phyloP scores from a whole-genome alignment of 2,797 vertebrate species.

The Lateolabrax maculatus region DNA sequence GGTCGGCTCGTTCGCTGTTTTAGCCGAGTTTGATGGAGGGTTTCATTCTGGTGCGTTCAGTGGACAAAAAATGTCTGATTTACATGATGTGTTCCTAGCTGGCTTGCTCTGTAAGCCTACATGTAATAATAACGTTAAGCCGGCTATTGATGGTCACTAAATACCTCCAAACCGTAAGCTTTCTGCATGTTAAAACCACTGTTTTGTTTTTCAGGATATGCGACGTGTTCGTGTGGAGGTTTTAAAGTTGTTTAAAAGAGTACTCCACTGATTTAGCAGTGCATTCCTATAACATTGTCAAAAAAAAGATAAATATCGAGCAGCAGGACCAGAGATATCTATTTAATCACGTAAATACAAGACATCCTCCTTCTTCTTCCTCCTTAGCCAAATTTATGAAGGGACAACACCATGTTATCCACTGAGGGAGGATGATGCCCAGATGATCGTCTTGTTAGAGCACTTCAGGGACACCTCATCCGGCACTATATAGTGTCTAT shows the following conservation, averaged over 20 bases:
- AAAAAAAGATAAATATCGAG: not conserved
- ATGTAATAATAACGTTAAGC: not conserved
- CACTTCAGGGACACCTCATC: constrained; percentile 42
- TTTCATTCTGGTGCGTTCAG: not conserved
- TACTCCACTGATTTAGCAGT: not conserved
- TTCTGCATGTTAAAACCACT: not conserved
- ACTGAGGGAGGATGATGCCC: constrained; percentile 3
- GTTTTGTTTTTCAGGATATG: not conserved
- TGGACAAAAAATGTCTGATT: no score
- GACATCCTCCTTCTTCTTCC: not conserved
- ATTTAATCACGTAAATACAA: not conserved
- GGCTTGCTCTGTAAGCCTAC: no score
- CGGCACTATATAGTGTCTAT: constrained; percentile 35
- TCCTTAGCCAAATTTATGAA: constrained; percentile 27
- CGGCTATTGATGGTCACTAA: not conserved
- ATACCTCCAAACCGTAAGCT: not conserved
- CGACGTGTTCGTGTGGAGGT: not conserved
- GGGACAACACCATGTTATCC: constrained; percentile 1
- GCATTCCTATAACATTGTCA: not conserved
- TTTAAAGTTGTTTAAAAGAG: not conserved
- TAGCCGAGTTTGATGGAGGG: not conserved
- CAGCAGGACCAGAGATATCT: not conserved
- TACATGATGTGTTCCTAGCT: not conserved
- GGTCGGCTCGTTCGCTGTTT: not conserved
- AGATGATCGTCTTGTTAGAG: constrained; percentile 36